phyloP scores from a whole-genome alignment of 2,888 invertebrate genomes.

The Cantharis flavilabris region DNA sequence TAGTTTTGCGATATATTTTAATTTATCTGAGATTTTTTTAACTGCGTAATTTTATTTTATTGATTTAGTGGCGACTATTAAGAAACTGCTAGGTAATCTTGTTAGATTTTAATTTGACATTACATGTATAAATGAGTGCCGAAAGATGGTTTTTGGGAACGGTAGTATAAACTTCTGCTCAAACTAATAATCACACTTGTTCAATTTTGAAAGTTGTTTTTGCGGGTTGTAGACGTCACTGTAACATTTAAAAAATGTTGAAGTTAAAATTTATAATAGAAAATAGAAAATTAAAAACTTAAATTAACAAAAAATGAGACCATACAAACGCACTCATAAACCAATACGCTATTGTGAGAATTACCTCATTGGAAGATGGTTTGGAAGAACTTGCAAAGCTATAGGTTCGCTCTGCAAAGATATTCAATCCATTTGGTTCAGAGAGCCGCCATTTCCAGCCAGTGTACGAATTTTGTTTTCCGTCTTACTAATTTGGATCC shows the following conservation, averaged over 20 bases:
- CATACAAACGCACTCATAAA: constrained; percentile 11
- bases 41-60: too few relatives aligned
- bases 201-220: neutral
- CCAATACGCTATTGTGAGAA: constrained; percentile 5
- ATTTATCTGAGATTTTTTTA: too few relatives aligned
- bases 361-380: neutral
- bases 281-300: neutral
- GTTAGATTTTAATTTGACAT: too few relatives aligned
- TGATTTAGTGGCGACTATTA: too few relatives aligned
- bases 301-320: neutral
- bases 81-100: too few relatives aligned
- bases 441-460: constrained; percentile 15
- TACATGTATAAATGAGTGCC: too few relatives aligned
- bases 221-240: neutral
- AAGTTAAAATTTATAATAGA: neutral
- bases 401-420: constrained; percentile 6
- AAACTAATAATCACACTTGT: too few relatives aligned
- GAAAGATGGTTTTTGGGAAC: too few relatives aligned
- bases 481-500: neutral
- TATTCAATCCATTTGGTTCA: constrained; percentile 10
- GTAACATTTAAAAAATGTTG: neutral
- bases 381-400: constrained; percentile 3
- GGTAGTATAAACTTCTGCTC: too few relatives aligned
- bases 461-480: constrained; percentile 15
- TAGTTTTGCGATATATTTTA: too few relatives aligned